Conservation (phyloP, 2,888 invertebrate genomes). For the Anorthoa munda region DNA sequence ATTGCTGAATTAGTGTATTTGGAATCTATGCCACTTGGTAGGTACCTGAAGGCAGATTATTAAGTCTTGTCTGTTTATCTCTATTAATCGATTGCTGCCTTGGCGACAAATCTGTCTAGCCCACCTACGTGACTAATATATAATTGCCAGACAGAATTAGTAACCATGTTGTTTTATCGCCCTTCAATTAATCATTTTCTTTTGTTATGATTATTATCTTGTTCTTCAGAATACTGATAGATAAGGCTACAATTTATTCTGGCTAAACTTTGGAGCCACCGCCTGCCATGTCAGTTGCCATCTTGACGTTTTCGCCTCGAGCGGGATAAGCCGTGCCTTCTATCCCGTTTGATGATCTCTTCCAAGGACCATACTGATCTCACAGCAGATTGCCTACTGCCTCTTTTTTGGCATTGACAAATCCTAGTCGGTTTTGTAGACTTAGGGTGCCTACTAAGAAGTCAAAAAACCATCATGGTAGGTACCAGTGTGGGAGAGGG, state of each 20-base stretch:
- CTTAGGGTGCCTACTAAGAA: too few relatives aligned
- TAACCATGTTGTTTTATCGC: not conserved
- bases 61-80: too few relatives aligned
- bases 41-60: too few relatives aligned
- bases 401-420: not conserved
- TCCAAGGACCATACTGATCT: not conserved
- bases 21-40: too few relatives aligned
- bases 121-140: not conserved
- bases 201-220: conserved; percentile 3
- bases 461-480: too few relatives aligned
- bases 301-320: not conserved
- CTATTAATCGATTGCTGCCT: not conserved
- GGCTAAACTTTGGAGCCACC: not conserved
- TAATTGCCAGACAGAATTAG: not conserved
- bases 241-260: not conserved
- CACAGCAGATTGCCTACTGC: not conserved
- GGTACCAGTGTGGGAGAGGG: too few relatives aligned
- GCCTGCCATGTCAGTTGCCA: not conserved
- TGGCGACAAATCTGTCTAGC: not conserved
- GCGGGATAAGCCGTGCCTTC: not conserved
- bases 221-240: conserved; percentile 4
- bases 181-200: not conserved
- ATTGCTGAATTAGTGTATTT: too few relatives aligned
- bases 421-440: not conserved
- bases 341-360: not conserved